Evolutionary conservation across 2,888 invertebrate genomes (phyloP), one percentile per base, ranked within the genome.

Genomic region (Apantesis nais): DNA sequence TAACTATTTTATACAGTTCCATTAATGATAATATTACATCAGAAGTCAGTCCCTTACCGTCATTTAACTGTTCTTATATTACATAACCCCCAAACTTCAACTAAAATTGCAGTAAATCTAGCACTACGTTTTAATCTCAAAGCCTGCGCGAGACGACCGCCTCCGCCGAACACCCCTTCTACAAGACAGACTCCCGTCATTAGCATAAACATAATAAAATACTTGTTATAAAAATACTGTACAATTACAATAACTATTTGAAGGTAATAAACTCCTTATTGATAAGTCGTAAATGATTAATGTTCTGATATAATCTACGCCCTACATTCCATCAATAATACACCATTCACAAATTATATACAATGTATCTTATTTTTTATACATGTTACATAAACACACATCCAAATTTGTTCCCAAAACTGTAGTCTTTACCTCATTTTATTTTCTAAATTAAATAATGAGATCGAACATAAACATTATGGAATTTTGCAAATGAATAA

Each of bases 381-480:
- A 93, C 92, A 94, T 91, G 93, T 91, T 91, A 92, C 93, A 87
- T 92, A 91, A 92, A 93, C 94, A 94, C 94, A 93, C 94, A 93
- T 93, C 90, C 92, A 93, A 93, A 93, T 94, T 94, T 94, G 93
- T 92, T 94, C 94, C 94, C 94, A 91, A 93, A 93, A 92, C 92
- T 93, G 93, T 93, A 94, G 94, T 94, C 94, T 94, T 94, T 93
- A 93, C 91, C 94, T 94, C 94, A 90, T 90, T 92, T 90, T 92
- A 92, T 90, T 94, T 93, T 93, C 93, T 94, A 93, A 93, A 93
- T 94, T 93, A 95, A 94, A 94, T 94, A 93, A 93, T 95, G 94
- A 95, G 94, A 95, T 95, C 94, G 92, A 92, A 93, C 92, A 89
- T 92, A 93, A 91, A 92, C 90, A 88, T 90, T 88, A 90, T 90